These are phyloP conservation scores for Drosophila paucipuncta DNA, from an alignment of 2,888 invertebrate genomes.

Conservation along the genomic window DNA sequence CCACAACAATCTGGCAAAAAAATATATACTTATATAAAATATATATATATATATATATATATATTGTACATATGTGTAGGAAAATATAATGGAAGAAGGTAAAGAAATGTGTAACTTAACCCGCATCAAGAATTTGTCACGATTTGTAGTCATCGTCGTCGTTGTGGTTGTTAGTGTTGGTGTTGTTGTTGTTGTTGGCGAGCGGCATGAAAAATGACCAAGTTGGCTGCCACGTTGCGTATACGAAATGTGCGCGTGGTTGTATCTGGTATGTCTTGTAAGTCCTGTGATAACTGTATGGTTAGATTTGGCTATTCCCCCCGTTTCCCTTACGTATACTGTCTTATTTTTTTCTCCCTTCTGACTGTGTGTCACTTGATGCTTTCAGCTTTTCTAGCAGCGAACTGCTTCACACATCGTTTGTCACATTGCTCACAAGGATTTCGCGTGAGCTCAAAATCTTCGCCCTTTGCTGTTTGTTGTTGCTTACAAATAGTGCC, in stretches of 20 bases:
- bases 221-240: conserved; percentile 63
- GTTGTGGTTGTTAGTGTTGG: conserved; percentile 18
- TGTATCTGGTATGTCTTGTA: conserved; percentile 36
- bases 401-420: conserved; percentile 77
- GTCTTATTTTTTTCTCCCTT: neutral
- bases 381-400: conserved; percentile 54
- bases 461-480: conserved; percentile 40
- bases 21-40: neutral
- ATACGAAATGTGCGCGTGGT: conserved; percentile 61
- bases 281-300: conserved; percentile 68
- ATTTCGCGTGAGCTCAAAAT: conserved; percentile 59
- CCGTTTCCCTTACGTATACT: neutral
- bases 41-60: neutral
- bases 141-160: conserved; percentile 74
- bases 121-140: conserved; percentile 79
- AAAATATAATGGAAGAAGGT: conserved; percentile 26
- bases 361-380: conserved; percentile 48
- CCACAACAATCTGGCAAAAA: neutral
- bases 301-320: conserved; percentile 55
- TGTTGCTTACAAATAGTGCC: conserved; percentile 54
- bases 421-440: conserved; percentile 77
- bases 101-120: conserved; percentile 75
- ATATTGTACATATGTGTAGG: too few relatives aligned
- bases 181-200: conserved; percentile 38
- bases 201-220: conserved; percentile 76